A percentile compares a stretch with the other conserved stretches of the same genome.
Conservation (phyloP, 2,113 vertebrate species). For the Saccopteryx leptura region DNA sequence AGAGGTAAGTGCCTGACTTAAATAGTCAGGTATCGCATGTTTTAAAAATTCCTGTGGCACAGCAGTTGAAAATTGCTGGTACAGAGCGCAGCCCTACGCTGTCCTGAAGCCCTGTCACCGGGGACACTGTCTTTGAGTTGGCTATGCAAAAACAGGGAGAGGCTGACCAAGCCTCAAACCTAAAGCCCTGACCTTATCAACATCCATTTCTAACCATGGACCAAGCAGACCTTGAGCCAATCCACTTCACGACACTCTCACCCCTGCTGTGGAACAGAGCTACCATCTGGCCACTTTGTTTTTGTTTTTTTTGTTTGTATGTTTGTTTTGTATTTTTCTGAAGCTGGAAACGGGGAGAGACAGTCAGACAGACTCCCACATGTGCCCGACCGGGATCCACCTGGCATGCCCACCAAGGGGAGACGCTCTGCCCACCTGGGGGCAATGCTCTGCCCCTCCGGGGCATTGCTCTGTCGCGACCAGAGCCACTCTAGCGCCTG, state of each 20-base stretch:
- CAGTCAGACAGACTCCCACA: no score
- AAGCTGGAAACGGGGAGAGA: no score
- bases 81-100: neutral
- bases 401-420: no score
- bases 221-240: neutral
- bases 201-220: neutral
- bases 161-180: neutral
- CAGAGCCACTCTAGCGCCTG: no score
- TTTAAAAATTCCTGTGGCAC: neutral
- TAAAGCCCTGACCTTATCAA: neutral
- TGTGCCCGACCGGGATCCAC: no score
- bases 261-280: neutral
- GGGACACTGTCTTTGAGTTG: neutral
- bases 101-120: neutral
- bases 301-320: no score
- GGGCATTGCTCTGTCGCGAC: no score
- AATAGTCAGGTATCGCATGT: neutral
- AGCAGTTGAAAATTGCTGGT: neutral
- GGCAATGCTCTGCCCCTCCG: no score
- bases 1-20: neutral
- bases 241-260: neutral
- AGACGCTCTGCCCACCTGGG: no score
- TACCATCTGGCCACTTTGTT: no score
- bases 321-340: no score
- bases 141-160: neutral